A percentile compares a stretch with the other conserved stretches of the same genome.
phyloP scores from a whole-genome alignment of 2,113 vertebrate species.

The Pantherophis guttatus region DNA sequence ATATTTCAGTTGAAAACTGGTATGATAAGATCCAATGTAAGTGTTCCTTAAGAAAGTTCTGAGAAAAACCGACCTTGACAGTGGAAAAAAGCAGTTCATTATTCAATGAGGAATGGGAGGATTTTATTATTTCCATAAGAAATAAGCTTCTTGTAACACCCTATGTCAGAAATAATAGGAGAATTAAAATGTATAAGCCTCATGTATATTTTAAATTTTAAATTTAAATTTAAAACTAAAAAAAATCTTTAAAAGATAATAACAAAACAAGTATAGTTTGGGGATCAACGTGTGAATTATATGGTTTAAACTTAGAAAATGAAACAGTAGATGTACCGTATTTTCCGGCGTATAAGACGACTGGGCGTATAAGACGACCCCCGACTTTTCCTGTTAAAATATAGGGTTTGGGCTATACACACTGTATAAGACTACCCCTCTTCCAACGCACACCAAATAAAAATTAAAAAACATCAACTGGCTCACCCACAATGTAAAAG shows the following conservation, averaged over 20 bases:
- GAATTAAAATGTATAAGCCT: background rate
- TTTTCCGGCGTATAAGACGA: too few species aligned
- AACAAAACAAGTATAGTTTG: background rate
- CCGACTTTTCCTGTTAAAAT: too few species aligned
- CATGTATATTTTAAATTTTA: background rate
- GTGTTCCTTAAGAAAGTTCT: background rate
- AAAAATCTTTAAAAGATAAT: background rate
- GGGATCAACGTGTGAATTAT: background rate
- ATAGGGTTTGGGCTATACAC: too few species aligned
- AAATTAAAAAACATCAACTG: too few species aligned
- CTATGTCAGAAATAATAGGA: background rate
- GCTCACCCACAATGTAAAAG: too few species aligned
- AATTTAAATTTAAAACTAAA: background rate
- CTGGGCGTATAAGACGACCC: too few species aligned
- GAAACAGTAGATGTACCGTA: background rate
- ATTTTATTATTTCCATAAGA: background rate
- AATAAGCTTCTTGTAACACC: background rate
- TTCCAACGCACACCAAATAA: too few species aligned
- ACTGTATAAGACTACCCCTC: too few species aligned
- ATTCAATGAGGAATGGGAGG: background rate
- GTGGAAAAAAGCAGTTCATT: background rate
- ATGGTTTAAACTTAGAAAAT: background rate
- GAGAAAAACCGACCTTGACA: background rate
- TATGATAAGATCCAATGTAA: background rate
- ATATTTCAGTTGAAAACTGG: background rate